phyloP scores from a whole-genome alignment of 2,797 vertebrate species.

The Paguma larvata region DNA sequence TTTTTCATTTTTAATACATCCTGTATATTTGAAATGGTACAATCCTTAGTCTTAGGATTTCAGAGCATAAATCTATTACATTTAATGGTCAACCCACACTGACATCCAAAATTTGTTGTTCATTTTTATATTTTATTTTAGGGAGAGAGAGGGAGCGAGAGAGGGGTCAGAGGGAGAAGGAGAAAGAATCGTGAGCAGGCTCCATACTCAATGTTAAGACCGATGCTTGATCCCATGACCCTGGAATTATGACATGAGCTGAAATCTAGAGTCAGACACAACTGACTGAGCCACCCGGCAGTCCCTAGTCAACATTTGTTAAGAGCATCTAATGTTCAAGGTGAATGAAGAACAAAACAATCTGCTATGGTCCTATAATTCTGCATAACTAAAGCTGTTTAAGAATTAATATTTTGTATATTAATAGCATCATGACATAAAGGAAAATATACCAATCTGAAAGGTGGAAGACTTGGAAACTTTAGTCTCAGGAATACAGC shows the following conservation, averaged over 20 bases:
- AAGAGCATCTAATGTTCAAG: background rate
- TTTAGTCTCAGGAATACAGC: background rate
- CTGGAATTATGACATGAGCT: too few relatives aligned
- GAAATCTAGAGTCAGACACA: too few relatives aligned
- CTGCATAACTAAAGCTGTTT: background rate
- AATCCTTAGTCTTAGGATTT: conserved; percentile 20
- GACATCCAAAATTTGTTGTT: background rate
- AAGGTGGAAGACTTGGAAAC: background rate
- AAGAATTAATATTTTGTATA: background rate
- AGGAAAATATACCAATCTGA: background rate
- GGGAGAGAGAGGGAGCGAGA: too few relatives aligned
- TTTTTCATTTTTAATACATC: background rate
- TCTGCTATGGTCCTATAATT: background rate
- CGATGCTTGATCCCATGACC: too few relatives aligned
- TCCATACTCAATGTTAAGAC: too few relatives aligned
- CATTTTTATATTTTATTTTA: too few relatives aligned
- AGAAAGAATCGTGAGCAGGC: too few relatives aligned
- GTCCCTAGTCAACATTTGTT: background rate
- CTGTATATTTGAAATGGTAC: background rate
- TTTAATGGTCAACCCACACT: background rate
- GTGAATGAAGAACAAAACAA: background rate
- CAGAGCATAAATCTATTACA: background rate
- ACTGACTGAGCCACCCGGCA: too few relatives aligned
- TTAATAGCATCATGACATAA: background rate
- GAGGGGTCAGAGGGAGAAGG: too few relatives aligned